Evolutionary conservation across 92 coral and sea anemone species (phyloP).

Genomic region (Epizoanthus stellaris): DNA sequence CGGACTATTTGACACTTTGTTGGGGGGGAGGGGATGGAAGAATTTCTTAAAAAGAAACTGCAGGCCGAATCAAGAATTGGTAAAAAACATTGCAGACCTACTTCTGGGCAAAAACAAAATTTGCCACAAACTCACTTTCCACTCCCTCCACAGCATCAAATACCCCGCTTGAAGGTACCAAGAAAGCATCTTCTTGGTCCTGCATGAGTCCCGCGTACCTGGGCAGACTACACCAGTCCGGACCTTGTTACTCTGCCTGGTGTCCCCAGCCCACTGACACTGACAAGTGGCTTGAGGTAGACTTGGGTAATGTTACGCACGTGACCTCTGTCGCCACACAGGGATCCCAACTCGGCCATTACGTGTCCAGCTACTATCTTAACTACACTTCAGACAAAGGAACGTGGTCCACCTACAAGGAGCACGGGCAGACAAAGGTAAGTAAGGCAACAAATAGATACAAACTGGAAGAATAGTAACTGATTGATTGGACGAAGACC

Average conservation of each 20-base stretch:
- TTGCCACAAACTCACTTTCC: no score
- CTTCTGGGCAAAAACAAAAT: neutral
- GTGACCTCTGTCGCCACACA: conserved; percentile 42
- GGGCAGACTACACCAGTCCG: conserved; percentile 8
- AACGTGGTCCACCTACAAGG: conserved; percentile 17
- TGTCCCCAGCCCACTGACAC: conserved; percentile 6
- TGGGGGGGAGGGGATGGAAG: no score
- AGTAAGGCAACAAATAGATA: neutral
- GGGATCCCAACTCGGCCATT: conserved; percentile 4
- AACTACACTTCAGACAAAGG: conserved; percentile 10
- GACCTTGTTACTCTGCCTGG: conserved; percentile 22
- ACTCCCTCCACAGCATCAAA: no score
- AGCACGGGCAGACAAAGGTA: conserved; percentile 26
- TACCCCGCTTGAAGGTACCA: neutral
- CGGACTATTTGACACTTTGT: no score
- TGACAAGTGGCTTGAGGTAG: conserved; percentile 25
- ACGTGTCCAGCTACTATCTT: conserved; percentile 32
- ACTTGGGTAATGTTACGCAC: neutral
- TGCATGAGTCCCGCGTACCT: conserved; percentile 28
- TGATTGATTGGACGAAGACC: no score
- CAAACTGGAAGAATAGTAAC: neutral
- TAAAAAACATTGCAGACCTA: no score
- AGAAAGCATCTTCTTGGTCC: conserved; percentile 27
- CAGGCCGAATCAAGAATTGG: no score
- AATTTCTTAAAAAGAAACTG: no score